These are phyloP conservation scores for Drosophila cardini DNA, from an alignment of 1,140 invertebrate species.

Conservation along the genomic window DNA sequence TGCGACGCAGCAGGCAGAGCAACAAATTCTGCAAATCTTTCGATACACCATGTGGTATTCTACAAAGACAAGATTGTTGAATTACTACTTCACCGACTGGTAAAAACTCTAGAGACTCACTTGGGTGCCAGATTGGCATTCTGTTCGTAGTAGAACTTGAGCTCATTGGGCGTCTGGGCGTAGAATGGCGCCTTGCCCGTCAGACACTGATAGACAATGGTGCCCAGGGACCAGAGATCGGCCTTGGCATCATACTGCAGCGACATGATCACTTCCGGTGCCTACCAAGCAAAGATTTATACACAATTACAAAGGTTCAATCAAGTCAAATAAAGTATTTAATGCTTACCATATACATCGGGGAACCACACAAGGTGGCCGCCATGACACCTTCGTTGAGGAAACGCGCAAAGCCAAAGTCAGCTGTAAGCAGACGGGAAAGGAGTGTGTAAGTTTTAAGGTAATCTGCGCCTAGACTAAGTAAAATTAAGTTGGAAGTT, in stretches of 20 bases:
- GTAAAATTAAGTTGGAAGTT: too few relatives aligned
- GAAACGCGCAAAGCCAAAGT: slow-evolving; percentile 99
- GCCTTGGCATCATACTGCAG: slow-evolving; percentile 99
- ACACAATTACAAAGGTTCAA: neutral
- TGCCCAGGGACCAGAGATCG: slow-evolving; percentile 99
- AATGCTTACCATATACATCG: slow-evolving; percentile 98
- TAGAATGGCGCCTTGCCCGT: slow-evolving; percentile 99
- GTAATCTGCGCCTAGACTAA: neutral
- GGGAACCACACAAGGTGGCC: slow-evolving; percentile 99
- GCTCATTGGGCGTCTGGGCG: slow-evolving; percentile 98
- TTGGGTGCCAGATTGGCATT: slow-evolving; percentile 97
- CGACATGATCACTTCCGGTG: slow-evolving; percentile 99
- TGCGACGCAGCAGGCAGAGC: slow-evolving; percentile 94
- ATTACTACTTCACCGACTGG: neutral
- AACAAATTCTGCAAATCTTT: slow-evolving; percentile 94
- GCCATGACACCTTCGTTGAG: slow-evolving; percentile 99
- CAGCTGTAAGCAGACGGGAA: slow-evolving; percentile 87
- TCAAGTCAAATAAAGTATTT: neutral
- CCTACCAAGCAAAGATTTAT: slow-evolving; percentile 86
- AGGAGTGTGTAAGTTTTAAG: neutral
- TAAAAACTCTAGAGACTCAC: slow-evolving; percentile 86
- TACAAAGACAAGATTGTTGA: slow-evolving; percentile 82
- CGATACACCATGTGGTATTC: slow-evolving; percentile 97
- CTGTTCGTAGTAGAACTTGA: slow-evolving; percentile 99
- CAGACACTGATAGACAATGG: slow-evolving; percentile 99